phyloP scores from a whole-genome alignment of 1,140 invertebrate species.

The Neodiprion virginianus region DNA sequence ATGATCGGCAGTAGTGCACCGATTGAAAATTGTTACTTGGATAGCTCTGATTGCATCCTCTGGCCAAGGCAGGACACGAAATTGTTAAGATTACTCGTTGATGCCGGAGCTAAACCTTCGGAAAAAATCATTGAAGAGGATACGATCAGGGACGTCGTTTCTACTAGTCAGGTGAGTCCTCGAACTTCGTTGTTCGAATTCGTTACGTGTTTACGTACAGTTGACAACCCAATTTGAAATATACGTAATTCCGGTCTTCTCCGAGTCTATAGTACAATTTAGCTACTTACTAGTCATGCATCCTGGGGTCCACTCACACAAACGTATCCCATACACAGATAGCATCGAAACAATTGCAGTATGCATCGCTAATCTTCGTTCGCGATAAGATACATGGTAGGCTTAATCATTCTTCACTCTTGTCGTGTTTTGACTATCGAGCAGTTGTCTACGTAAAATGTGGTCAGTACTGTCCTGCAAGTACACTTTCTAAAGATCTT shows the following conservation, averaged over 20 bases:
- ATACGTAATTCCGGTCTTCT: slow-evolving; percentile 3
- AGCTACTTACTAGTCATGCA: not conserved
- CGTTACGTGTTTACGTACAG: too few relatives aligned
- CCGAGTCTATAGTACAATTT: slow-evolving; percentile 10
- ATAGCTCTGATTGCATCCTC: slow-evolving; percentile 57
- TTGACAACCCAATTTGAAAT: not conserved
- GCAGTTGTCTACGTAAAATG: not conserved
- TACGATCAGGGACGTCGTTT: slow-evolving; percentile 57
- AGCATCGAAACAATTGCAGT: not conserved
- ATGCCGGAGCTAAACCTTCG: slow-evolving; percentile 69
- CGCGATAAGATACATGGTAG: slow-evolving; percentile 3
- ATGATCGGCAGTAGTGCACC: slow-evolving; percentile 71
- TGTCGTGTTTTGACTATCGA: slow-evolving; percentile 12
- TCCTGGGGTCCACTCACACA: slow-evolving; percentile 16
- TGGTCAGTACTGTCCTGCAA: too few relatives aligned
- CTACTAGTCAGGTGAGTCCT: slow-evolving; percentile 60
- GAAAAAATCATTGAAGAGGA: slow-evolving; percentile 61
- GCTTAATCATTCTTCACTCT: slow-evolving; percentile 7
- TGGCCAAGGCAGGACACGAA: slow-evolving; percentile 66
- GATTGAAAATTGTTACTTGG: slow-evolving; percentile 70
- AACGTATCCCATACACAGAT: not conserved
- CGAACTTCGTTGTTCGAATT: not conserved
- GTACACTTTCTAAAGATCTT: too few relatives aligned
- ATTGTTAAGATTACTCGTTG: slow-evolving; percentile 69
- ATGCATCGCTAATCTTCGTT: slow-evolving; percentile 9